A percentile compares a stretch with the other conserved stretches of the same genome.
Evolutionary conservation across 2,797 vertebrate genomes (phyloP).

Genomic region (Pseudomugil tenellus): DNA sequence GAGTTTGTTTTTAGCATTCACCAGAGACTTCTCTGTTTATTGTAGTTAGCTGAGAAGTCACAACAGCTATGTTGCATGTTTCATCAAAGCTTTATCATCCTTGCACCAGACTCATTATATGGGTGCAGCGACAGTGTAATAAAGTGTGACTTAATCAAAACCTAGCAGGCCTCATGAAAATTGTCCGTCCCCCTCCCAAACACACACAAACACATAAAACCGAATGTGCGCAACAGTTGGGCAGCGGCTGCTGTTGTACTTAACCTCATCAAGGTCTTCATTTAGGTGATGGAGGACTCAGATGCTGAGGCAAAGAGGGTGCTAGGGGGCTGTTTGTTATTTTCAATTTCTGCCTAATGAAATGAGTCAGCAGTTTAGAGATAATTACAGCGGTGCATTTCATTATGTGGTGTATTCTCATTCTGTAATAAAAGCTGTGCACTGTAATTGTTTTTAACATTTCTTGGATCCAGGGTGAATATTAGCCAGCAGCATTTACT

Average conservation of each 20-base stretch:
- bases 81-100: conserved; percentile 86
- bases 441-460: conserved; percentile 22
- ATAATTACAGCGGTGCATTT: conserved; percentile 51
- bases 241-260: conserved; percentile 67
- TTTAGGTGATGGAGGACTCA: conserved; percentile 62
- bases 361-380: conserved; percentile 65
- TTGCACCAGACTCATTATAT: conserved; percentile 81
- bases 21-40: conserved; percentile 70
- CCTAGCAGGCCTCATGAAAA: conserved; percentile 79
- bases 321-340: conserved; percentile 56
- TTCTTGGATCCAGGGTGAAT: conserved; percentile 7
- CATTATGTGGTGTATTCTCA: conserved; percentile 25
- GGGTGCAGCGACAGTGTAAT: conserved; percentile 80
- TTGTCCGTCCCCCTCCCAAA: too few species aligned
- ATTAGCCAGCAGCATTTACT: conserved; percentile 1
- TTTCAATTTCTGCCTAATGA: conserved; percentile 64
- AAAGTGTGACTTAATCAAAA: conserved; percentile 86
- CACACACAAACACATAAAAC: conserved; percentile 73
- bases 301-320: conserved; percentile 45
- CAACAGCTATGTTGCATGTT: conserved; percentile 80
- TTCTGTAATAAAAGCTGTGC: conserved; percentile 22
- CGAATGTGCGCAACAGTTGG: conserved; percentile 79
- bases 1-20: conserved; percentile 39
- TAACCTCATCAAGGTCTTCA: conserved; percentile 77
- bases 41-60: conserved; percentile 81